These are phyloP conservation scores for Neoseiulus cucumeris DNA, from an alignment of 1,140 invertebrate species.

Conservation along the genomic window DNA sequence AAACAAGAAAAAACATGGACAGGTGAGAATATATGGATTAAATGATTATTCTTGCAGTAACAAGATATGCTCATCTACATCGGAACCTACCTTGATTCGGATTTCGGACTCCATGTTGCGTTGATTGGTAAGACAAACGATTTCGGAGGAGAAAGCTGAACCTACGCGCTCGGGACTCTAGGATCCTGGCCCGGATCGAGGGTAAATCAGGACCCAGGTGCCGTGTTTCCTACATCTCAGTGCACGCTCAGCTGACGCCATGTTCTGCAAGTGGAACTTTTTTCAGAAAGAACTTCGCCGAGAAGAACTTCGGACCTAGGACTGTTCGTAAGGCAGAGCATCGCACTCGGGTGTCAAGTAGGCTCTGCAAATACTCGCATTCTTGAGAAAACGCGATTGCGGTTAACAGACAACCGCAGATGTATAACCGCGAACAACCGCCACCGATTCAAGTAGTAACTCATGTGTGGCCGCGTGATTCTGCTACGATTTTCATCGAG, in stretches of 20 bases:
- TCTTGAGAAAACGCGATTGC: too few species aligned
- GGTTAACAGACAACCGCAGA: too few species aligned
- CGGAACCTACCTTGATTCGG: background rate
- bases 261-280: background rate
- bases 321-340: too few species aligned
- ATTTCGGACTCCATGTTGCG: slow-evolving; percentile 7
- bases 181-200: background rate
- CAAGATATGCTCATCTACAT: background rate
- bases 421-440: too few species aligned
- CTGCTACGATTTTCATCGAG: too few species aligned
- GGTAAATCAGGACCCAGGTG: background rate
- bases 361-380: too few species aligned
- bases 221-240: background rate
- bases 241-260: background rate
- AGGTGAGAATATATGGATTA: background rate
- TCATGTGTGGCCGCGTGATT: too few species aligned
- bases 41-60: background rate
- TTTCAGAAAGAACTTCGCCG: background rate
- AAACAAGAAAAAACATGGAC: background rate
- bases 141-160: background rate
- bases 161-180: background rate
- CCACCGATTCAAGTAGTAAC: too few species aligned
- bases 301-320: too few species aligned
- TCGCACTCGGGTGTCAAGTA: too few species aligned
- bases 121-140: too few species aligned